Evolutionary conservation across 2,113 vertebrate species (phyloP), one percentile per base, ranked within the genome.

Genomic region (Syngnathus typhle): DNA sequence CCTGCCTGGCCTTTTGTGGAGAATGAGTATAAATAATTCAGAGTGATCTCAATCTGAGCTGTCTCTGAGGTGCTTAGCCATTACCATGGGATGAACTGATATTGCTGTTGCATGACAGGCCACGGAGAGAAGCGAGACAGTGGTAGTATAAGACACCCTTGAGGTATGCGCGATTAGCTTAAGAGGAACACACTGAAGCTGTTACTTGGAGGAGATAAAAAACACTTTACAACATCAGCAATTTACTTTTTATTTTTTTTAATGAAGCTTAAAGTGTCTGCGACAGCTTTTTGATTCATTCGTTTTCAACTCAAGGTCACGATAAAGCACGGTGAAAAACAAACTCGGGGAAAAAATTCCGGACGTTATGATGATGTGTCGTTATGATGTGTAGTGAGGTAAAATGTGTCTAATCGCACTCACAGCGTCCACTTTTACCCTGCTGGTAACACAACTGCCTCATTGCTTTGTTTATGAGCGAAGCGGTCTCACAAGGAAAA

Each of bases 21-120:
- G 80, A 72, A 85, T 66, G 72, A 80, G 81, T 83, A 86, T 88
- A 85, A 89, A 90, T 88, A 87, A 90, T 90, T 90, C 80, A 90
- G 69, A 79, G 77, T 67, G 77, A 86, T 89, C 80, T 79, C 73
- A 72, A 83, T 86, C 79, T 79, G 47, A 23, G 59, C 75, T 55
- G 79, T 74, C 79, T 84, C 38, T 19, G 68, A 83, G 76, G 77
- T 80, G 80, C 80, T 72, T 75, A 64, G 65, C 75, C 84, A 76
- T 89, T 86, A 84, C 76, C 76, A 65, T 27, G 37, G 71, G 80
- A 86, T 81, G 82, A 84, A 73, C 71, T 65, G 74, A 85, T 80
- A 86, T 81, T 77, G 76, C 79, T 62, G 74, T 73, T 73, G 80
- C 79, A 82, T 72, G 75, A 84, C 86, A 85, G 81, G 76, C 83